Conservation (phyloP, 2,797 vertebrate species). For the Dallia pectoralis region DNA sequence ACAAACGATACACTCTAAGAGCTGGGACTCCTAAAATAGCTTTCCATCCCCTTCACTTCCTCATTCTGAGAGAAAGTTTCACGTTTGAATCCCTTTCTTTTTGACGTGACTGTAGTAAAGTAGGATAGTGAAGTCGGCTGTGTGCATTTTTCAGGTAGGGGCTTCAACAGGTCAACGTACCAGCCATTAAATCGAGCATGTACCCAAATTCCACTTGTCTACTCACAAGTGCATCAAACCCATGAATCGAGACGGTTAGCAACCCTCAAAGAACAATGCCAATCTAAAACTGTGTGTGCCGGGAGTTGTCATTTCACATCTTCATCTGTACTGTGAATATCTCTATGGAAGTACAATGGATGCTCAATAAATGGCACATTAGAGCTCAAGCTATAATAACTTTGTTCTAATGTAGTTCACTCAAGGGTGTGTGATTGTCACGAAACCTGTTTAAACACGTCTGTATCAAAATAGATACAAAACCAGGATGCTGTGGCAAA, state of each 20-base stretch:
- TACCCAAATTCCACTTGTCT: neutral
- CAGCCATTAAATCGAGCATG: neutral
- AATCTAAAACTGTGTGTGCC: neutral
- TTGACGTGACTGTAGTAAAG: neutral
- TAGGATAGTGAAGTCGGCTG: neutral
- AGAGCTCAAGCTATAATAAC: neutral
- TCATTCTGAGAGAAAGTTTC: conserved; percentile 1
- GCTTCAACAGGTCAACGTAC: neutral
- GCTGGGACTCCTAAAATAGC: neutral
- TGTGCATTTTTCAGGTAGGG: neutral
- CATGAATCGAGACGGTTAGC: neutral
- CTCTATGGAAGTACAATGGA: conserved; percentile 19
- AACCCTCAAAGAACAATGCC: neutral
- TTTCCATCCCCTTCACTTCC: neutral
- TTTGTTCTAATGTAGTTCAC: neutral
- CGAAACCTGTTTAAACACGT: too few relatives aligned
- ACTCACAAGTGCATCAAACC: neutral
- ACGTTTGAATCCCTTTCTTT: neutral
- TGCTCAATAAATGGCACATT: neutral
- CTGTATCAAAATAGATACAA: too few relatives aligned
- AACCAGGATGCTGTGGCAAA: too few relatives aligned
- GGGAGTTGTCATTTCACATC: conserved; percentile 4
- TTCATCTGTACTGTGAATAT: conserved; percentile 42
- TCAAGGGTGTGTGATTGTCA: neutral
- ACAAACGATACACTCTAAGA: neutral